phyloP scores from a whole-genome alignment of 1,140 invertebrate genomes.

The Saccostrea echinata region DNA sequence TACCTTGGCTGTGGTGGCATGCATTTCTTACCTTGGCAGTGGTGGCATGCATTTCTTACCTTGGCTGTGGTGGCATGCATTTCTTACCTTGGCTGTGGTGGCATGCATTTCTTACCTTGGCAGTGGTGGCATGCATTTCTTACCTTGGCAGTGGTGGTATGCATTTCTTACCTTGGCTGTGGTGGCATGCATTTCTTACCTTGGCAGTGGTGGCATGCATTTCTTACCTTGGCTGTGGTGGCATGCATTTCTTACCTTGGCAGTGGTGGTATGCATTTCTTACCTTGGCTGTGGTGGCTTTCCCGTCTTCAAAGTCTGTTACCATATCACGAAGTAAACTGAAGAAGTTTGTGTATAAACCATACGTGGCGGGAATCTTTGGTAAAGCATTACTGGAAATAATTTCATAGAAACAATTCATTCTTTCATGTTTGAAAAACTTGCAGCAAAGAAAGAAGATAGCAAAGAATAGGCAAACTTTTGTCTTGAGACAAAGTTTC shows the following conservation, averaged over 20 bases:
- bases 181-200: constrained; percentile 68
- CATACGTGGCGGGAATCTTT: constrained; percentile 42
- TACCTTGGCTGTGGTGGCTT: constrained; percentile 76
- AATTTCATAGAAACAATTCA: too few relatives aligned
- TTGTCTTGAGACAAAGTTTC: too few relatives aligned
- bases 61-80: constrained; percentile 73
- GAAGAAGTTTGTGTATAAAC: constrained; percentile 72
- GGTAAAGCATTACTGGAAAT: constrained; percentile 11
- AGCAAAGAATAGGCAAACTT: too few relatives aligned
- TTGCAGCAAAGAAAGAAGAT: too few relatives aligned
- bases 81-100: constrained; percentile 74
- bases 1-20: constrained; percentile 76
- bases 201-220: constrained; percentile 73
- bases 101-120: constrained; percentile 72
- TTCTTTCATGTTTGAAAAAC: too few relatives aligned
- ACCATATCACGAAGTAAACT: constrained; percentile 77
- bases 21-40: constrained; percentile 73
- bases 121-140: constrained; percentile 66
- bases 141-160: constrained; percentile 76
- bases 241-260: constrained; percentile 72
- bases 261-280: constrained; percentile 66
- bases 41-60: constrained; percentile 68
- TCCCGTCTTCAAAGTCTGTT: constrained; percentile 72
- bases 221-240: constrained; percentile 74
- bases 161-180: constrained; percentile 73